A percentile compares a stretch with the other conserved stretches of the same genome.
Evolutionary conservation across 2,113 vertebrate species (phyloP).

Genomic region (Eretmochelys imbricata): DNA sequence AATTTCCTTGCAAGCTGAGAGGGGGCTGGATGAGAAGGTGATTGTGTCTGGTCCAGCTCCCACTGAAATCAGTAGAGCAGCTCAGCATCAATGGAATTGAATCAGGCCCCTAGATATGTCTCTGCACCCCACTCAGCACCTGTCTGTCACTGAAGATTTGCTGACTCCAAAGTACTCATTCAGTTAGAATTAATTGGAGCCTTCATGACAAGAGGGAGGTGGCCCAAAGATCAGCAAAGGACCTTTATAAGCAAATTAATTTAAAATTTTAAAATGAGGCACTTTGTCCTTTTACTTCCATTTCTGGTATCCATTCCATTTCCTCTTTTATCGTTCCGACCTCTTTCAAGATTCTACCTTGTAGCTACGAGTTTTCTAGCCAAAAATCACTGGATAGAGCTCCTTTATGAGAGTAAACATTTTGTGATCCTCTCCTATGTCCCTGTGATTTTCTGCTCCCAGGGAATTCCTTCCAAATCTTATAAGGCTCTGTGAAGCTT

Average conservation of each 20-base stretch:
- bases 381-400: not conserved
- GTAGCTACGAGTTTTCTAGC: not conserved
- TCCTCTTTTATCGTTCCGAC: not conserved
- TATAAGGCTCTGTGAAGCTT: not conserved
- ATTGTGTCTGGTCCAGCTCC: not conserved
- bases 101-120: not conserved
- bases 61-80: not conserved
- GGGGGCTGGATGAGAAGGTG: not conserved
- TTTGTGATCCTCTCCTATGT: not conserved
- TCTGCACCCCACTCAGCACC: accelerated
- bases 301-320: not conserved
- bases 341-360: slow-evolving; percentile 8
- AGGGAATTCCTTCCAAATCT: not conserved
- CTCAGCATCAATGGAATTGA: not conserved
- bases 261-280: not conserved
- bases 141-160: not conserved
- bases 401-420: not conserved
- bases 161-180: not conserved
- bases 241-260: not conserved
- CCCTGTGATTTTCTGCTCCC: not conserved
- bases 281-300: not conserved
- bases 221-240: not conserved
- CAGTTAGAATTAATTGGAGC: not conserved
- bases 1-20: not conserved
- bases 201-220: not conserved